Evolutionary conservation across 2,888 invertebrate species (phyloP).

Genomic region (Eumerus sabulonum): DNA sequence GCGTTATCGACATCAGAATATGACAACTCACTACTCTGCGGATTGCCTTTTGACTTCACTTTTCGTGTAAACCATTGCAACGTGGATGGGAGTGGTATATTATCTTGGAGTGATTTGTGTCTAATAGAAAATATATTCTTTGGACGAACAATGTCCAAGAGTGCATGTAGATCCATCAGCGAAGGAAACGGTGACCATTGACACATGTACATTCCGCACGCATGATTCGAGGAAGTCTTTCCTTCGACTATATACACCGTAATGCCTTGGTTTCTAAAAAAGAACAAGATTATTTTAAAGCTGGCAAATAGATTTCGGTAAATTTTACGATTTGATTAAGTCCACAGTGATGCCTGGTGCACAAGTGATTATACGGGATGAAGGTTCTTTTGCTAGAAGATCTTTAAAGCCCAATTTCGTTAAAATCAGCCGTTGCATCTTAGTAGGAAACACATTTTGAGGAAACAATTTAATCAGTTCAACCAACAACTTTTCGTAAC

Average conservation of each 20-base stretch:
- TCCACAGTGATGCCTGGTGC: slow-evolving; percentile 32
- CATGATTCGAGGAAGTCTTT: slow-evolving; percentile 1
- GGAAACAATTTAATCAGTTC: slow-evolving; percentile 35
- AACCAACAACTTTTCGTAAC: slow-evolving; percentile 43
- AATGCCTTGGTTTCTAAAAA: slow-evolving; percentile 16
- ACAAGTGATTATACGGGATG: slow-evolving; percentile 23
- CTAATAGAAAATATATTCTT: slow-evolving; percentile 39
- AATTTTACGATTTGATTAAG: slow-evolving; percentile 36
- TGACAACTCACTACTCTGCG: background rate
- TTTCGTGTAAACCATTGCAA: slow-evolving; percentile 21
- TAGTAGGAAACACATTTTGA: slow-evolving; percentile 25
- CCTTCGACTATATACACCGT: slow-evolving; percentile 44
- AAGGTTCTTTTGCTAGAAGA: background rate
- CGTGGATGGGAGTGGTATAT: slow-evolving; percentile 14
- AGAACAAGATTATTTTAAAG: background rate
- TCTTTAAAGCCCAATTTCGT: slow-evolving; percentile 27
- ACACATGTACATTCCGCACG: slow-evolving; percentile 23
- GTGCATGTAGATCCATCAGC: slow-evolving; percentile 37
- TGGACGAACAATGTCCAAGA: slow-evolving; percentile 45
- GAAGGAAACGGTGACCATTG: slow-evolving; percentile 57
- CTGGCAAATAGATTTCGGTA: background rate
- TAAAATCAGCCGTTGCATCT: slow-evolving; percentile 35
- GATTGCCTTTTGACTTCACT: background rate
- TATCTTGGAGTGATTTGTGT: slow-evolving; percentile 7
- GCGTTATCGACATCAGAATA: background rate